Evolutionary conservation across 2,113 vertebrate species (phyloP), one percentile per base, ranked within the genome.

Genomic region (Cyanistes caeruleus): DNA sequence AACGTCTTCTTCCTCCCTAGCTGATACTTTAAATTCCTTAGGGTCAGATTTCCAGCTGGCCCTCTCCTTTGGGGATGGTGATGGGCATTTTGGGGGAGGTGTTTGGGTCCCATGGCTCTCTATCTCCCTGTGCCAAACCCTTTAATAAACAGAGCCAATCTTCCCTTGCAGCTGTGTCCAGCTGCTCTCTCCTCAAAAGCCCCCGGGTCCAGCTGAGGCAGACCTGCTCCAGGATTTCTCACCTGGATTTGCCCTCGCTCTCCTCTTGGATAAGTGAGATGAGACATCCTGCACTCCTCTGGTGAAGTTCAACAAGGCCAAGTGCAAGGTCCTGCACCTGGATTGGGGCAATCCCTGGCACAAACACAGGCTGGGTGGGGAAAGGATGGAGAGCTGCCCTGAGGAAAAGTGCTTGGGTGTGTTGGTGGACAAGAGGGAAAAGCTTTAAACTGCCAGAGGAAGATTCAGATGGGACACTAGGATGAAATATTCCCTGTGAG

Each of bases 221-320:
- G 30, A 7, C 11, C 4, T 64, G 4, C 11, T 68, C 25, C 30
- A 13, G 28, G 37, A 3, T 16, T 75, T 20, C 43, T 33, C 1
- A 2, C 1, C 0, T 44, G 48, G 35, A 21, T 72, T 72, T 53
- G 31, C 3, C 49, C 11, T 59, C 0, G 4, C 2, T 25, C 13
- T 72, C 55, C 20, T 48, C 30, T 48, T 8, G 18, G 56, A 6
- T 52, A n/a, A 80, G 62, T 22, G 35, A 75, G 31, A 22, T 8
- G 15, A 30, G 8, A 17, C 7, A 6, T 31, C 28, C 14, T 68
- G 39, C 22, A 7, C 13, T 31, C 6, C 11, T 13, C 33, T 62
- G 46, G 18, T 18, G 62, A 43, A 55, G 17, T 23, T 49, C 8
- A 13, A 2, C 48, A 27, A 16, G 55, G 55, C 41, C 30, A 41